Percentiles rank a stretch among this genome's conserved stretches.
Conservation (phyloP, 2,113 vertebrate species). For the Catharus bicknelli region DNA sequence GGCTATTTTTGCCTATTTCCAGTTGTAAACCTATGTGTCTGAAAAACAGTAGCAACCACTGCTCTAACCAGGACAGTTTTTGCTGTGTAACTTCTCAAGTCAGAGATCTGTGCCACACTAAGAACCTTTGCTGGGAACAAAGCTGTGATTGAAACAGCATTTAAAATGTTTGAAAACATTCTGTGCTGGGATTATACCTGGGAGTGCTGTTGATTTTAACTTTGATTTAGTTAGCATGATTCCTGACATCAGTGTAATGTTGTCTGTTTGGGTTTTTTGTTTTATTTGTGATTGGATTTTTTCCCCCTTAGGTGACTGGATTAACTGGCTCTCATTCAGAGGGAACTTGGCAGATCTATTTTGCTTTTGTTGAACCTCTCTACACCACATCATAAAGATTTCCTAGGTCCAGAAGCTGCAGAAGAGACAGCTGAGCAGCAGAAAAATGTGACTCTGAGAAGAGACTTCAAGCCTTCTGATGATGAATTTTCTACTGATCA, state of each 20-base stretch:
- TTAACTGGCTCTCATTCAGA: conserved; percentile 43
- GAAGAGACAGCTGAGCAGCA: background rate
- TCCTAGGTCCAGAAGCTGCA: background rate
- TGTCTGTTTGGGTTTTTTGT: background rate
- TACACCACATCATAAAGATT: background rate
- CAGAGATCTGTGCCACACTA: background rate
- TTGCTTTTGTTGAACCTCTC: conserved; percentile 10
- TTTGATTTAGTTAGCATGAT: background rate
- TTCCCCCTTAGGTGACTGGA: conserved; percentile 56
- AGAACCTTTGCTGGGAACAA: background rate
- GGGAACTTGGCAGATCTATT: conserved; percentile 23
- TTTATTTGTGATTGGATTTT: background rate
- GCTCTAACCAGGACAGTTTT: background rate
- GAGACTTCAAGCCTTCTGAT: background rate
- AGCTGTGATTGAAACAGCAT: background rate
- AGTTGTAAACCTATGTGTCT: background rate
- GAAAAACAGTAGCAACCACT: background rate
- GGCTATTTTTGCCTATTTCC: background rate
- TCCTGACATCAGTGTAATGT: background rate
- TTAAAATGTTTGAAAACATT: background rate
- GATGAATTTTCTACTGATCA: background rate
- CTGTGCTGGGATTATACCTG: background rate
- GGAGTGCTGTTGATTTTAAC: background rate
- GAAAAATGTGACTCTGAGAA: conserved; percentile 31
- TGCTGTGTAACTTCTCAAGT: background rate